Conservation (phyloP, 2,797 vertebrate genomes). For the Phalanger gymnotis region DNA sequence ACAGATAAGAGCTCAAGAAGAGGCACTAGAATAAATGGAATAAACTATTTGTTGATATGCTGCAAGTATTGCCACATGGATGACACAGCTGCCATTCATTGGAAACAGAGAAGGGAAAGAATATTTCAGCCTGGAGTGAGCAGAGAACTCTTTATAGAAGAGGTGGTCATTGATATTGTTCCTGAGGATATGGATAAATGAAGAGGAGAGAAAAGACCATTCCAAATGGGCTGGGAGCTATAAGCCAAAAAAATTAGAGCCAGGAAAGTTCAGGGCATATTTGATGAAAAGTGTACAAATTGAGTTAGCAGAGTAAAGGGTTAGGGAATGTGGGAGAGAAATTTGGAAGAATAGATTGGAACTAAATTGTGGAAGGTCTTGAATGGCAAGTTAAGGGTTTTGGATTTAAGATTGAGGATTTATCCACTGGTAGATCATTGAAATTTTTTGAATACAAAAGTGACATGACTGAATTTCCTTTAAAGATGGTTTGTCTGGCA, state of each 20-base stretch:
- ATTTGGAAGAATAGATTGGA: background rate
- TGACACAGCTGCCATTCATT: background rate
- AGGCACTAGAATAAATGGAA: background rate
- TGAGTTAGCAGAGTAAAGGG: background rate
- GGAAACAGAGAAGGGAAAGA: background rate
- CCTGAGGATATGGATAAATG: background rate
- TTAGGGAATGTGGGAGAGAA: background rate
- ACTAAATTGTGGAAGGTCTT: background rate
- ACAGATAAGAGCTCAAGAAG: background rate
- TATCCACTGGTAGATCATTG: background rate
- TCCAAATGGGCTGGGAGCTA: background rate
- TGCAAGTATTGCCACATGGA: background rate
- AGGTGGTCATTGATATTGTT: background rate
- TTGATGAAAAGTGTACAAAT: background rate
- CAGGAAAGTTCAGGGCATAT: background rate
- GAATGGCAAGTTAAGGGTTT: background rate
- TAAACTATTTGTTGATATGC: background rate
- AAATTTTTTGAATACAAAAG: background rate
- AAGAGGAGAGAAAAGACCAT: background rate
- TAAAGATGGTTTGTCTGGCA: background rate
- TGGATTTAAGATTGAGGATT: background rate
- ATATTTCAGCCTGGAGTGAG: background rate
- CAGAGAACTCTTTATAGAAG: background rate
- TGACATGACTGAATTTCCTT: background rate
- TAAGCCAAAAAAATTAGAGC: background rate